A percentile compares a stretch with the other conserved stretches of the same genome.
These are phyloP conservation scores for Nephrotoma flavescens DNA, from an alignment of 2,888 invertebrate genomes.

Conservation along the genomic window DNA sequence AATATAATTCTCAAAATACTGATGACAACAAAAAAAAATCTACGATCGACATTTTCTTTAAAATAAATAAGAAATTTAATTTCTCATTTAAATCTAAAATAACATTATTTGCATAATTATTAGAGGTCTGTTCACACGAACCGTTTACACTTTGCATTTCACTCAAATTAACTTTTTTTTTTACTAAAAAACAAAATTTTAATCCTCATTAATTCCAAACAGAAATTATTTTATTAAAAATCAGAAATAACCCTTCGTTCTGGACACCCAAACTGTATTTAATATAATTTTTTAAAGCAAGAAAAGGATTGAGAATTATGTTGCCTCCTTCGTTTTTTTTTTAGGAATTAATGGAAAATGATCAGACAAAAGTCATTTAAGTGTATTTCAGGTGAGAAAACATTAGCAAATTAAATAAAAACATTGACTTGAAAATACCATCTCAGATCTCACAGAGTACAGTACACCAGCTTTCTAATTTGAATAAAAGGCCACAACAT, in stretches of 20 bases:
- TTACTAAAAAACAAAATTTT: background rate
- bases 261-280: background rate
- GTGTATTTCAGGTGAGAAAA: slow-evolving; percentile 4
- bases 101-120: background rate
- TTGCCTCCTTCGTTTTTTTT: background rate
- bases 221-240: background rate
- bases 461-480: background rate
- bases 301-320: background rate
- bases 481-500: background rate
- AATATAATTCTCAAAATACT: background rate
- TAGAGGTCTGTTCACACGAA: background rate
- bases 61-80: background rate
- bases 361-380: background rate
- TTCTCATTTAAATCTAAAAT: background rate
- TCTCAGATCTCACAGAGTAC: background rate
- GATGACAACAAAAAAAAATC: background rate
- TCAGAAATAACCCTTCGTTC: background rate
- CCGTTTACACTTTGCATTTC: background rate
- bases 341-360: background rate
- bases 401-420: background rate
- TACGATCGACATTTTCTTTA: background rate
- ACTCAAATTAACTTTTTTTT: background rate
- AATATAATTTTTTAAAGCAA: background rate
- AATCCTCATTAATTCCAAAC: background rate
- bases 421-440: slow-evolving; percentile 2